These are phyloP conservation scores for Diachasma alloeum DNA, from an alignment of 1,140 invertebrate genomes.

Conservation along the genomic window DNA sequence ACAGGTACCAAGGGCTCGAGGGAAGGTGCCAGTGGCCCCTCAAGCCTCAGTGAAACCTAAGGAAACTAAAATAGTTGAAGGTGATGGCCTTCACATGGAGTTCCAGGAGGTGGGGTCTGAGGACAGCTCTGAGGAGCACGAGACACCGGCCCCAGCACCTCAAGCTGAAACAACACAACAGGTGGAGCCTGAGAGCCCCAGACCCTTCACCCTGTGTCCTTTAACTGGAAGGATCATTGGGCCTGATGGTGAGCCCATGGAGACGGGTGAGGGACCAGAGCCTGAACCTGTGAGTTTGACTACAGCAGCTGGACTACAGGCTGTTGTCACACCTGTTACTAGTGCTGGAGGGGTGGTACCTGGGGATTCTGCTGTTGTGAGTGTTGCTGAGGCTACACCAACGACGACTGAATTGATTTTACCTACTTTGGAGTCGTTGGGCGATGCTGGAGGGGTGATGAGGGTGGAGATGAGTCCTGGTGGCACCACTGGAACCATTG, in stretches of 20 bases:
- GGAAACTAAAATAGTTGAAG: constrained; percentile 61
- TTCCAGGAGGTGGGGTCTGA: constrained; percentile 61
- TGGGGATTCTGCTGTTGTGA: background rate
- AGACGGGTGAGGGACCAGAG: constrained; percentile 46
- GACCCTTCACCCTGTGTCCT: constrained; percentile 75
- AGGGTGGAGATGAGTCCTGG: constrained; percentile 75
- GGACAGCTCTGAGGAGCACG: constrained; percentile 67
- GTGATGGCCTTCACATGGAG: constrained; percentile 63
- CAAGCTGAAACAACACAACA: constrained; percentile 64
- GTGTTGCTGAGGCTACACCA: background rate
- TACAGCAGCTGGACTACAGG: background rate
- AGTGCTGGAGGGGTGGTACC: background rate
- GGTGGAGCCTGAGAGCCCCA: constrained; percentile 70
- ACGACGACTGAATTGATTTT: constrained; percentile 49
- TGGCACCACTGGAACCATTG: constrained; percentile 71
- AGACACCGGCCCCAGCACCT: constrained; percentile 64
- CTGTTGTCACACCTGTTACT: background rate
- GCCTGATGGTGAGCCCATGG: constrained; percentile 73
- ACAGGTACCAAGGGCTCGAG: background rate
- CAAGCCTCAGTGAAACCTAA: constrained; percentile 47
- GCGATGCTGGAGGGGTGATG: constrained; percentile 73
- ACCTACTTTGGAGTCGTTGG: constrained; percentile 55
- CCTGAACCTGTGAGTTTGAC: constrained; percentile 14
- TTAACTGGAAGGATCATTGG: constrained; percentile 74
- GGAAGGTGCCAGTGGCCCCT: constrained; percentile 28